Evolutionary conservation across 1,140 invertebrate species (phyloP), one percentile per base, ranked within the genome.

Genomic region (Cotesia chilonis): DNA sequence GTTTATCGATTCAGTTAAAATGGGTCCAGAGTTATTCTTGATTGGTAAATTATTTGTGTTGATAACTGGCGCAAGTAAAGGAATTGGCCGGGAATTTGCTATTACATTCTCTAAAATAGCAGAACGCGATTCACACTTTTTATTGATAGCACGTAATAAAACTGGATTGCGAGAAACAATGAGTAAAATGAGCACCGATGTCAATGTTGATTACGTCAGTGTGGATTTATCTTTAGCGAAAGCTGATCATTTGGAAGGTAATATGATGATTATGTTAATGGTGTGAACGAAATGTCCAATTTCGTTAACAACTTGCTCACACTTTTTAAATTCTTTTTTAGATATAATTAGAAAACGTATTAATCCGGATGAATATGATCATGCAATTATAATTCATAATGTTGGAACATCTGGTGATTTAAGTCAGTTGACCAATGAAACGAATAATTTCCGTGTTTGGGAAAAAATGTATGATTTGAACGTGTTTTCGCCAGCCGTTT

Each of bases 31-130:
- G 54, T 77, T 83, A 66, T 86, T 89, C 78, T 85, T 82, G 20
- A 28, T 28, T 36, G 83, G 86, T 61, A 88, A 88, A 79, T 87
- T 88, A 20, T 91, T 88, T 78, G 79, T 89, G 28, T 10, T 96
- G 6, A 85, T 98, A 5, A 95, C 95, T 7, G 96, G 96, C 35
- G 95, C 95, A 0, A 96, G 94, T 73, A 90, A 92, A 80, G 96
- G 96, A 41, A 95, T 98, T 72, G 96, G 96, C 7, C 88, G 89
- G 74, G 89, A 91, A 75, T 90, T 97, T 64, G 92, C 94, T 35
- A 82, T 91, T 14, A 90, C 92, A 80, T 88, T 96, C 72, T 86
- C 92, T 0, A 88, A 89, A 68, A 79, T 89, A 37, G 82, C 94
- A 36, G 87, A 88, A 0, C 75, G 88, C 2, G 90, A 88, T 20